Conservation (phyloP, 2,888 invertebrate genomes). For the Habroteleia sp. region DNA sequence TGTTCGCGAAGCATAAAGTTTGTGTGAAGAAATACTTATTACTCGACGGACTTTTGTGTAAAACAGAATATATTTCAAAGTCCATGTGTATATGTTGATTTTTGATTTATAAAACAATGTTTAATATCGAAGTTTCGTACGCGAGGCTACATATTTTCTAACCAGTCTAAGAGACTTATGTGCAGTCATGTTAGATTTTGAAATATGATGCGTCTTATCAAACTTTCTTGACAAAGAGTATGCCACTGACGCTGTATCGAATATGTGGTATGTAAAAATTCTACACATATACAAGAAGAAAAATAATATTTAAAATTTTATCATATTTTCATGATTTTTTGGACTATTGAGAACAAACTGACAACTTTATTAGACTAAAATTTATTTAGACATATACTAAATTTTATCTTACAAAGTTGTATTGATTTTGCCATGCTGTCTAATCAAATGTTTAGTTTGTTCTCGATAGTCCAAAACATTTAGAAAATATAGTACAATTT, state of each 20-base stretch:
- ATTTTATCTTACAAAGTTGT: no score
- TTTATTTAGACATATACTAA: no score
- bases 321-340: no score
- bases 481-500: no score
- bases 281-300: no score
- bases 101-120: constrained; percentile 50
- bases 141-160: constrained; percentile 7
- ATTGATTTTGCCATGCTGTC: no score
- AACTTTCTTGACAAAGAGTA: constrained; percentile 38
- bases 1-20: constrained; percentile 15
- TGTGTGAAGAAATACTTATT: constrained; percentile 33
- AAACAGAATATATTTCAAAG: constrained; percentile 26
- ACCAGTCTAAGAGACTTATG: constrained; percentile 42
- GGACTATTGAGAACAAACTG: no score
- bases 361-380: no score
- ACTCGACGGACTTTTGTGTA: constrained; percentile 26
- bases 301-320: no score
- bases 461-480: no score
- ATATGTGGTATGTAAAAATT: background rate
- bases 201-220: constrained; percentile 45
- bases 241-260: constrained; percentile 7
- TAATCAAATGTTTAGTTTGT: no score
- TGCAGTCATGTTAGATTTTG: constrained; percentile 28
- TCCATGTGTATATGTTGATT: constrained; percentile 32
- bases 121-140: constrained; percentile 43